phyloP scores from a whole-genome alignment of 2,888 invertebrate species.

The Julus scanicus region DNA sequence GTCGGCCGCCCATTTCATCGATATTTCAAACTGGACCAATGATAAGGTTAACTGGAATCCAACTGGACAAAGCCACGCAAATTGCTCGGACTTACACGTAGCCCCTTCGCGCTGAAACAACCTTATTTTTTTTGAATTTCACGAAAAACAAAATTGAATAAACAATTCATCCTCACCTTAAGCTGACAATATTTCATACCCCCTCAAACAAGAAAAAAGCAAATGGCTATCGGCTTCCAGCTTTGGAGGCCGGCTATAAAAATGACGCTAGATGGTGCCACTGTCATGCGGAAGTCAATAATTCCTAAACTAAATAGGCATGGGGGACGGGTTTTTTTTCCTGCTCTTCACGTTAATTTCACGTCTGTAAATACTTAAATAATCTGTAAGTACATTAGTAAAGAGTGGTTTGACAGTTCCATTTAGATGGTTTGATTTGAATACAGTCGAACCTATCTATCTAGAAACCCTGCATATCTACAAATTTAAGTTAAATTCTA shows the following conservation, averaged over 20 bases:
- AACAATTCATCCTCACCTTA: conserved; percentile 39
- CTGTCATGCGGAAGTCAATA: not conserved
- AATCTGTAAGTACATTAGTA: no score
- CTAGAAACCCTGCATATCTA: no score
- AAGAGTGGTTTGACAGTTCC: no score
- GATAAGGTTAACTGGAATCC: conserved; percentile 53
- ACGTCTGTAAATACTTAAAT: no score
- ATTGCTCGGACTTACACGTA: conserved; percentile 32
- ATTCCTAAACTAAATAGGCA: no score
- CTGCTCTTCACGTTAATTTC: no score
- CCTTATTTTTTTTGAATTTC: not conserved
- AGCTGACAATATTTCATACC: conserved; percentile 26
- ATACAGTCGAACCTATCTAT: no score
- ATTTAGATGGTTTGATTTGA: no score
- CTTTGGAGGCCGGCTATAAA: not conserved
- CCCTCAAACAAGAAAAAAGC: not conserved
- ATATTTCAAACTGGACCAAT: conserved; percentile 51
- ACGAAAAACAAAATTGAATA: conserved; percentile 31
- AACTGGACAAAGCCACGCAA: conserved; percentile 48
- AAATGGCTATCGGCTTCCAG: not conserved
- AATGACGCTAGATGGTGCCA: not conserved
- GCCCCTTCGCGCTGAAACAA: not conserved
- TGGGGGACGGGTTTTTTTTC: no score
- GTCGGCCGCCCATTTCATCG: conserved; percentile 52
- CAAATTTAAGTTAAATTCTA: no score